phyloP scores from a whole-genome alignment of 2,113 vertebrate species.

The Bombycilla garrulus region DNA sequence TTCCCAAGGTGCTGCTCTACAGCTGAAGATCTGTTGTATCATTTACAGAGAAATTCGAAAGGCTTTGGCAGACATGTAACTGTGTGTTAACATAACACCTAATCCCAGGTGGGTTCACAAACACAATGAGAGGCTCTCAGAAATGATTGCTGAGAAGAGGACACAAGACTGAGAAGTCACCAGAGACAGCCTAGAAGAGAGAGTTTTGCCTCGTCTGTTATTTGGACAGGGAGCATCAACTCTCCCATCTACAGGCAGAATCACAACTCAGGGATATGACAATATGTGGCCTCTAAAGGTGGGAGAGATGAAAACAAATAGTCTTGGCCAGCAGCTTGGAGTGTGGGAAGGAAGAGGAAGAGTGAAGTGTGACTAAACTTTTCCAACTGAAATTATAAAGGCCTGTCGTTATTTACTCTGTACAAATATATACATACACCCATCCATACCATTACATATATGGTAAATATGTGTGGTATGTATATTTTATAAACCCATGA shows the following conservation, averaged over 20 bases:
- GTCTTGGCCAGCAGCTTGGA: neutral
- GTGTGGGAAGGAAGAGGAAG: neutral
- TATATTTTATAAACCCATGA: neutral
- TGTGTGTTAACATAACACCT: neutral
- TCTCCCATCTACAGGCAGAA: neutral
- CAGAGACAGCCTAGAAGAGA: neutral
- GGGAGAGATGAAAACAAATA: neutral
- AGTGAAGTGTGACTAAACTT: fast-evolving
- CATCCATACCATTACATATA: no score
- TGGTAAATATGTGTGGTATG: neutral
- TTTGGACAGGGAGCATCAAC: neutral
- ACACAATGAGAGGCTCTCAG: neutral
- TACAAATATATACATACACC: neutral
- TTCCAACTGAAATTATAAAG: neutral
- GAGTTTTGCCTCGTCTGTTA: neutral
- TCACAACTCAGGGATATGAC: neutral
- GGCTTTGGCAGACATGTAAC: neutral
- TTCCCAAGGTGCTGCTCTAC: neutral
- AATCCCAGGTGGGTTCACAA: neutral
- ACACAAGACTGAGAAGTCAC: neutral
- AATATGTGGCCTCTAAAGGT: neutral
- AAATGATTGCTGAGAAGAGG: neutral
- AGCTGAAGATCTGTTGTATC: neutral
- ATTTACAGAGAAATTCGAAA: neutral
- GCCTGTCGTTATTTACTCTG: neutral